phyloP scores from a whole-genome alignment of 2,113 vertebrate species.

The Scomber scombrus region DNA sequence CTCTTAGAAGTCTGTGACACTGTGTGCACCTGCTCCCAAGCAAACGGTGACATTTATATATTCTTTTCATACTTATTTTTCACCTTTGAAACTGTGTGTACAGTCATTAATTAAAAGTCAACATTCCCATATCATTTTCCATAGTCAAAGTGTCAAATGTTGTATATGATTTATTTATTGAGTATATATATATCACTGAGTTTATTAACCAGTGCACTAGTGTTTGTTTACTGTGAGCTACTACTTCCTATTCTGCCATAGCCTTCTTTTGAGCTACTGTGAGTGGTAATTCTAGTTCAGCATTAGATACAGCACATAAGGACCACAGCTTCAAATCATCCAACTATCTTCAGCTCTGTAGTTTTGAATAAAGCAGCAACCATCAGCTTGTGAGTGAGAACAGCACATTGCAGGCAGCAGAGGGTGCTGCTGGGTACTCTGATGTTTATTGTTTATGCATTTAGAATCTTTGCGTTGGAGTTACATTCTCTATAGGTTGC shows the following conservation, averaged over 20 bases:
- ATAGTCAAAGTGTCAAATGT: too few relatives aligned
- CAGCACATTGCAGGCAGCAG: too few relatives aligned
- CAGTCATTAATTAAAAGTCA: too few relatives aligned
- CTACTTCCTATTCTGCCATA: too few relatives aligned
- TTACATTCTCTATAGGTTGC: background rate
- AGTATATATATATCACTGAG: too few relatives aligned
- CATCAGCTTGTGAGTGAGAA: background rate
- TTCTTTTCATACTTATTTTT: conserved; percentile 6
- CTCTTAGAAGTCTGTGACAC: conserved; percentile 1
- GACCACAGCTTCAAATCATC: background rate
- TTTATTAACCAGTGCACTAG: too few relatives aligned
- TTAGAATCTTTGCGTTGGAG: too few relatives aligned
- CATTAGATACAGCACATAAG: too few relatives aligned
- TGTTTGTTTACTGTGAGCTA: too few relatives aligned
- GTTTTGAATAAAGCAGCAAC: background rate
- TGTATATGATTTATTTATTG: too few relatives aligned
- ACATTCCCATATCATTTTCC: too few relatives aligned
- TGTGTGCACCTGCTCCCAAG: background rate
- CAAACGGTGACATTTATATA: background rate
- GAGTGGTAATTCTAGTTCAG: background rate
- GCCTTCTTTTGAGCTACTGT: too few relatives aligned
- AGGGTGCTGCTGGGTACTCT: background rate
- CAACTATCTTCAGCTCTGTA: background rate
- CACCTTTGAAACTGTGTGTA: background rate
- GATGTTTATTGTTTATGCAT: background rate